These are phyloP conservation scores for Periplaneta americana DNA, from an alignment of 1,140 invertebrate species.

Conservation along the genomic window DNA sequence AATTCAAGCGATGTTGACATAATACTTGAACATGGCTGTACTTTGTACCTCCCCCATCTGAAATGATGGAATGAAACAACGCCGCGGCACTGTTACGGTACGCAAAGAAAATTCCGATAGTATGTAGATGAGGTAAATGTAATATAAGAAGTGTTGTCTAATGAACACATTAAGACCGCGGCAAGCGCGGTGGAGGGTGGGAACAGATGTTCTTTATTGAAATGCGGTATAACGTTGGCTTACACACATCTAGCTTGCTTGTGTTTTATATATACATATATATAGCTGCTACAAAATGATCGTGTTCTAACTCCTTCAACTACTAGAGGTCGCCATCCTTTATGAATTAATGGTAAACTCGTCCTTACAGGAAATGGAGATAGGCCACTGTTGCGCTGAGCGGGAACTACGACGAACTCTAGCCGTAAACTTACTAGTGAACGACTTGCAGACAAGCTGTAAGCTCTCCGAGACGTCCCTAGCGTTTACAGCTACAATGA, in stretches of 20 bases:
- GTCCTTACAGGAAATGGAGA: not conserved
- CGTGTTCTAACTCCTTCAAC: not conserved
- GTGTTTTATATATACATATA: not conserved
- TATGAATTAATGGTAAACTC: not conserved
- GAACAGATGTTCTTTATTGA: not conserved
- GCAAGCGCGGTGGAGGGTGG: not conserved
- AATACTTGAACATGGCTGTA: not conserved
- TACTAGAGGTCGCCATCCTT: not conserved
- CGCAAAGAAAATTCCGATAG: not conserved
- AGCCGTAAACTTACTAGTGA: not conserved
- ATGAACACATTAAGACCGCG: not conserved
- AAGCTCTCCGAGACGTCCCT: not conserved
- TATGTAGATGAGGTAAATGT: not conserved
- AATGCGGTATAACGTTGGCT: not conserved
- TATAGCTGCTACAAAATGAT: not conserved
- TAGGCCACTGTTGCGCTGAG: not conserved
- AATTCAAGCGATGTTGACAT: too few species aligned
- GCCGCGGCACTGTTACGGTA: not conserved
- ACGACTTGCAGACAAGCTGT: not conserved
- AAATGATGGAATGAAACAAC: not conserved
- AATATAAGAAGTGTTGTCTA: not conserved
- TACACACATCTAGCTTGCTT: not conserved
- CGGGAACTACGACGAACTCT: not conserved
- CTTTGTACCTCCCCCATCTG: not conserved
- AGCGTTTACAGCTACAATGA: not conserved